Conservation (phyloP, 2,888 invertebrate species). For the Tachystola acroxantha region DNA sequence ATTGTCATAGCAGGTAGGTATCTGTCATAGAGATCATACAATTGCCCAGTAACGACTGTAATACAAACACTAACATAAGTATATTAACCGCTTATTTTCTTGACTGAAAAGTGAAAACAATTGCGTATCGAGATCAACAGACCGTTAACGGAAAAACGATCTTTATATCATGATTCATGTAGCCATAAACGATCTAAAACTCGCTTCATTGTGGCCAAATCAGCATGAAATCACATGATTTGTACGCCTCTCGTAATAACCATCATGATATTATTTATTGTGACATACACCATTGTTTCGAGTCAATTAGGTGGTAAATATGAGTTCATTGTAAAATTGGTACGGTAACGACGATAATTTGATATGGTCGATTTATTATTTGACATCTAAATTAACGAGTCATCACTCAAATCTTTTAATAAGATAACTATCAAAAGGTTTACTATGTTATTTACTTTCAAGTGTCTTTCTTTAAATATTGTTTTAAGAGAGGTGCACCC, state of each 20-base stretch:
- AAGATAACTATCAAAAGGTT: too few species aligned
- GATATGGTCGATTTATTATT: too few species aligned
- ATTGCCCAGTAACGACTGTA: too few species aligned
- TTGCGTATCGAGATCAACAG: slow-evolving; percentile 17
- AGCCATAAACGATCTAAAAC: slow-evolving; percentile 4
- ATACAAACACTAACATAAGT: too few species aligned
- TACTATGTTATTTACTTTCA: too few species aligned
- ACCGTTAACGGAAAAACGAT: slow-evolving; percentile 21
- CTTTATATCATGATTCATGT: background rate
- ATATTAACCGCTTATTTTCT: background rate
- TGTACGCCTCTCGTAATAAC: slow-evolving; percentile 14
- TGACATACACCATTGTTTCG: slow-evolving; percentile 6
- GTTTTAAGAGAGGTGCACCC: too few species aligned
- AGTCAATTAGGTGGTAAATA: slow-evolving; percentile 6
- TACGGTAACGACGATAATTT: too few species aligned
- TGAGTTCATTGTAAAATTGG: background rate
- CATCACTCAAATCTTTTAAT: too few species aligned
- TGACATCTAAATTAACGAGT: background rate
- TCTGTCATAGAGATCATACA: too few species aligned
- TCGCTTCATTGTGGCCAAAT: slow-evolving; percentile 22
- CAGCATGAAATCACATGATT: slow-evolving; percentile 41
- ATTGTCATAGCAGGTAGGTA: too few species aligned
- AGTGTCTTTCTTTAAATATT: too few species aligned
- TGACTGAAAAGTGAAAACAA: slow-evolving; percentile 41
- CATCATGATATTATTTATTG: slow-evolving; percentile 8